These are phyloP conservation scores for Mastigias papua DNA, from an alignment of 30 jellyfish, hydroid and myxozoan species.

Conservation along the genomic window DNA sequence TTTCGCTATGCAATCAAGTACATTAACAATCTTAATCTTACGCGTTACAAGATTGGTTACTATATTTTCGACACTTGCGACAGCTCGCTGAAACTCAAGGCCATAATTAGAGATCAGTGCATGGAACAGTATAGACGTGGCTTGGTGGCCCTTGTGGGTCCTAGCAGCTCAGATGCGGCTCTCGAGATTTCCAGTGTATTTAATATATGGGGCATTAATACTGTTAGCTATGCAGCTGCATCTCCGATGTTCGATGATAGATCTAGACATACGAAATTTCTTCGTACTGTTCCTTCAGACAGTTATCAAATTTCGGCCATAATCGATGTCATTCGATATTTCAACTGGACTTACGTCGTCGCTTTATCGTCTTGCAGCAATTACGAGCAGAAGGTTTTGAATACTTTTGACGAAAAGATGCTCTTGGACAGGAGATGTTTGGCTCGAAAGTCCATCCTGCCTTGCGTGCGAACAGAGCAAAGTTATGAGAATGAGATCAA, in stretches of 20 bases:
- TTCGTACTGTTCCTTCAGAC: constrained; percentile 82
- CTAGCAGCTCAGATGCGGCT: constrained; percentile 70
- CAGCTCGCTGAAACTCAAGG: constrained; percentile 41
- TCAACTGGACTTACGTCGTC: constrained; percentile 69
- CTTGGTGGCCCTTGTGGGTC: constrained; percentile 65
- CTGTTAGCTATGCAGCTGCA: constrained; percentile 72
- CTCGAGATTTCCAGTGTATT: constrained; percentile 21
- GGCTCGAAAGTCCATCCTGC: constrained; percentile 29
- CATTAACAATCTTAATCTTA: constrained; percentile 3
- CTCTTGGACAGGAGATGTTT: constrained; percentile 25
- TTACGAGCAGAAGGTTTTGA: constrained; percentile 59
- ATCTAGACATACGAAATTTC: constrained; percentile 26
- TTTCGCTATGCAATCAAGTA: constrained; percentile 69
- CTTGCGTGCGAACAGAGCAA: constrained; percentile 14
- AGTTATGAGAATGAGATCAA: constrained; percentile 27
- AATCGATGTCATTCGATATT: constrained; percentile 37
- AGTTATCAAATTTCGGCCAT: constrained; percentile 29
- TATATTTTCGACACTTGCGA: constrained; percentile 47
- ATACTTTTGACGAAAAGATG: constrained; percentile 1
- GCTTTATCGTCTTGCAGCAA: constrained; percentile 52
- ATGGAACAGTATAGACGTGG: constrained; percentile 2
- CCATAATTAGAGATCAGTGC: not conserved
- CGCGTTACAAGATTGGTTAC: constrained; percentile 51
- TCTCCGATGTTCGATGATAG: constrained; percentile 54
- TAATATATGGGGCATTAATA: constrained; percentile 19